phyloP scores from a whole-genome alignment of 2,113 vertebrate species.

The Perca fluviatilis region DNA sequence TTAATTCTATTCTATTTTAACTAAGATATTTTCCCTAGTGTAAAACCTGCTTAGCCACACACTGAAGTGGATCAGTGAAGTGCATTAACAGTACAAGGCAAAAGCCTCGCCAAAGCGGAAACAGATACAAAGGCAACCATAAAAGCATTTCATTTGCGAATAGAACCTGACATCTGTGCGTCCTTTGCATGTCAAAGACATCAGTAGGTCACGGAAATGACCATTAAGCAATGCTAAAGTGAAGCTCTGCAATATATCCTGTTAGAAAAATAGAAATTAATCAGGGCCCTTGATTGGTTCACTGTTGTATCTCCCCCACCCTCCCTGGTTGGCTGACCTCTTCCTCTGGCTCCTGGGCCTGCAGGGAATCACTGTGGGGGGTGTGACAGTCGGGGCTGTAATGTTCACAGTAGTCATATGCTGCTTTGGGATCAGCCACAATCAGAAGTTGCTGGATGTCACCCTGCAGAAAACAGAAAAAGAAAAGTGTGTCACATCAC shows the following conservation, averaged over 20 bases:
- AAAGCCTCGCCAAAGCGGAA: too few relatives aligned
- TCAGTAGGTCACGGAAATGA: not conserved
- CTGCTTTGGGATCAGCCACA: slow-evolving; percentile 91
- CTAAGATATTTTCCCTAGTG: not conserved
- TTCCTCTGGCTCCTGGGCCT: slow-evolving; percentile 94
- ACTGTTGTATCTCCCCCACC: slow-evolving; percentile 16
- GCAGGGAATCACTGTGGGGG: slow-evolving; percentile 87
- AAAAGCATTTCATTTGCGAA: not conserved
- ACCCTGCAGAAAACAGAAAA: slow-evolving; percentile 84
- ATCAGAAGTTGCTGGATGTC: slow-evolving; percentile 98
- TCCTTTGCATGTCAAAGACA: not conserved
- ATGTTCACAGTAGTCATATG: slow-evolving; percentile 97
- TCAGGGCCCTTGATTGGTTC: not conserved
- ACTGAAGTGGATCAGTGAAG: too few relatives aligned
- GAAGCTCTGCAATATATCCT: not conserved
- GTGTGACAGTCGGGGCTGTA: slow-evolving; percentile 97
- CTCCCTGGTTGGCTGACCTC: slow-evolving; percentile 81
- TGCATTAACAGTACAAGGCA: too few relatives aligned
- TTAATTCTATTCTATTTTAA: not conserved
- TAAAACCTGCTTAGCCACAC: not conserved
- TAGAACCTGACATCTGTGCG: not conserved
- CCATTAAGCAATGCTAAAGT: not conserved
- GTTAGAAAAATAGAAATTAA: not conserved
- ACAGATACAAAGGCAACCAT: too few relatives aligned
- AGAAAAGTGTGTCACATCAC: not conserved